These are phyloP conservation scores for Cyrtonyx montezumae DNA, from an alignment of 2,113 vertebrate species.

Conservation along the genomic window DNA sequence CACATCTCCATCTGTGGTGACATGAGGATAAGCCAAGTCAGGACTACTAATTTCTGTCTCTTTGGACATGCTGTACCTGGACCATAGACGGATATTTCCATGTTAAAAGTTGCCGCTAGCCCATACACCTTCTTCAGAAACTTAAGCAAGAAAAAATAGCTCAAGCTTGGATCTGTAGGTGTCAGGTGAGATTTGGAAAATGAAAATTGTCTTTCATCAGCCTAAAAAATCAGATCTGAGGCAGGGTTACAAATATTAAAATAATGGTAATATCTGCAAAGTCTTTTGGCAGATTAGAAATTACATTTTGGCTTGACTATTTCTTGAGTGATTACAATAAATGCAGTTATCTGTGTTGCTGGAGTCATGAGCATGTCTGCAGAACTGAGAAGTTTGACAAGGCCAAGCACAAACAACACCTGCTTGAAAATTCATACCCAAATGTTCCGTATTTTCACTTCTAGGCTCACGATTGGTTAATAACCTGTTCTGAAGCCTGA, in stretches of 20 bases:
- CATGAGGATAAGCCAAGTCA: background rate
- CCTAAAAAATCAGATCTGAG: background rate
- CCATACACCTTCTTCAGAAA: background rate
- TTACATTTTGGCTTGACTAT: background rate
- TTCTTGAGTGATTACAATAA: background rate
- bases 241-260: background rate
- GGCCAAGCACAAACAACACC: background rate
- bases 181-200: background rate
- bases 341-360: fast-evolving
- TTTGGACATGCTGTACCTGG: background rate
- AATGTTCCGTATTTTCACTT: background rate
- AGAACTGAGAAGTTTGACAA: background rate
- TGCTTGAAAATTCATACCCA: background rate
- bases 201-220: background rate
- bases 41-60: background rate
- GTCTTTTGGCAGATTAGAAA: background rate
- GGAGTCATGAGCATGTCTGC: background rate
- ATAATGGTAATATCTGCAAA: background rate
- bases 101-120: background rate
- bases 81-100: background rate
- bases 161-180: background rate
- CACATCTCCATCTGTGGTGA: background rate
- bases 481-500: background rate
- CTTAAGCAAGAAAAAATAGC: background rate
- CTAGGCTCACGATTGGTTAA: background rate